phyloP scores from a whole-genome alignment of 2,113 vertebrate genomes.

The Panurus biarmicus region DNA sequence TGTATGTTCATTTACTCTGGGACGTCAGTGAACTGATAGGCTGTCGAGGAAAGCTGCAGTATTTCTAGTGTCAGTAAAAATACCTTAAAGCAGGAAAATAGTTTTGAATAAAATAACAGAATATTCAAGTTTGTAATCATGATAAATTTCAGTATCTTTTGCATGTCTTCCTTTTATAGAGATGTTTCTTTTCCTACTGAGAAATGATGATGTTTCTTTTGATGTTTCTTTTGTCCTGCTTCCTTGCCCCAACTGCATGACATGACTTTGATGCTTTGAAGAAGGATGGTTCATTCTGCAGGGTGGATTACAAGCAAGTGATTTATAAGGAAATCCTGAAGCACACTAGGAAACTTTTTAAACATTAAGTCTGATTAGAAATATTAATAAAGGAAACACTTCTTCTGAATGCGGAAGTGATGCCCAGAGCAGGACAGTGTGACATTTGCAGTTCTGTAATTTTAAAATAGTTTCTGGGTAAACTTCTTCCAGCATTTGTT shows the following conservation, averaged over 20 bases:
- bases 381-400: background rate
- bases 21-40: background rate
- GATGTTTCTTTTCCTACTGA: background rate
- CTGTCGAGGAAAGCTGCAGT: background rate
- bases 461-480: background rate
- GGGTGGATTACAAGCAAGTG: background rate
- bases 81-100: background rate
- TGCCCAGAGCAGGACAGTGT: background rate
- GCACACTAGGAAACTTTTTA: background rate
- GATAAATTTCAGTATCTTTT: background rate
- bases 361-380: background rate
- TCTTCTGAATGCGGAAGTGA: background rate
- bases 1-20: background rate
- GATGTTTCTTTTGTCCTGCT: too few species aligned
- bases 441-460: background rate
- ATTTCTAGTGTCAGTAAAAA: background rate
- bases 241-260: background rate
- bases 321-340: background rate
- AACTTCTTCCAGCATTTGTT: background rate
- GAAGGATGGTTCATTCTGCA: background rate
- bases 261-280: background rate
- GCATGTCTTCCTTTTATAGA: background rate
- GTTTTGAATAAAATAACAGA: background rate
- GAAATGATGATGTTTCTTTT: too few species aligned
- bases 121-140: background rate